Base-by-base conservation (phyloP, 1,140 invertebrate species). In the Caligus rogercresseyi region DNA sequence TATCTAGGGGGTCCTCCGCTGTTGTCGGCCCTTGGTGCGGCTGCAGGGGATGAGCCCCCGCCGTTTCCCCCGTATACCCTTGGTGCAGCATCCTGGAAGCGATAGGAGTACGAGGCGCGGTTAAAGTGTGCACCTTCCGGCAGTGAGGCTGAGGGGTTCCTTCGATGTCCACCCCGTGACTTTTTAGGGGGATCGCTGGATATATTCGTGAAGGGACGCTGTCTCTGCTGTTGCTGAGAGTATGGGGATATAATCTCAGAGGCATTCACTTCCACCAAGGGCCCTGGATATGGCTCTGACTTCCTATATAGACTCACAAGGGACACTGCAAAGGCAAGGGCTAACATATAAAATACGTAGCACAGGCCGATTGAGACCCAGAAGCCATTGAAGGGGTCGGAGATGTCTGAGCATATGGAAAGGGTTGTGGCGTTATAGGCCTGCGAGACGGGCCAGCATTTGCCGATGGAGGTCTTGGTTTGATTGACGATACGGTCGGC, bases 221-320 rank as follows among this genome's bases (percentile, higher is more conserved):
- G n/a, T 14, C 43, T 20, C 55, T 57, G 21, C 15, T 57, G 21
- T 25, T 60, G n/a, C 11, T 16, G 53, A 23, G n/a, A 24, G n/a
- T 60, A 19, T n/a, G 26, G 20, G 4, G 24, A 25, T 1, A 13
- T 19, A 24, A 14, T 19, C 14, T 60, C 57, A 20, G 21, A 20
- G 24, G 57, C 20, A 25, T n/a, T 25, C 1, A 60, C 57, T 25
- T 23, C 24, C 18, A 60, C 57, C 23, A 60, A 43, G 3, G 57
- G 57, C 1, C 61, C 61, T 55, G 61, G 61, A 53, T 63, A 63
- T 19, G 61, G 61, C 52, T 63, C 61, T n/a, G 61, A 62, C 43
- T 63, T 62, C 18, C 61, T 54, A 51, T 63, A 63, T 51, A 63
- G 52, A 20, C 43, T 53, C 14, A 63, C 53, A 14, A 63, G 25